Evolutionary conservation across 2,797 vertebrate genomes (phyloP).

Genomic region (Discoglossus pictus): DNA sequence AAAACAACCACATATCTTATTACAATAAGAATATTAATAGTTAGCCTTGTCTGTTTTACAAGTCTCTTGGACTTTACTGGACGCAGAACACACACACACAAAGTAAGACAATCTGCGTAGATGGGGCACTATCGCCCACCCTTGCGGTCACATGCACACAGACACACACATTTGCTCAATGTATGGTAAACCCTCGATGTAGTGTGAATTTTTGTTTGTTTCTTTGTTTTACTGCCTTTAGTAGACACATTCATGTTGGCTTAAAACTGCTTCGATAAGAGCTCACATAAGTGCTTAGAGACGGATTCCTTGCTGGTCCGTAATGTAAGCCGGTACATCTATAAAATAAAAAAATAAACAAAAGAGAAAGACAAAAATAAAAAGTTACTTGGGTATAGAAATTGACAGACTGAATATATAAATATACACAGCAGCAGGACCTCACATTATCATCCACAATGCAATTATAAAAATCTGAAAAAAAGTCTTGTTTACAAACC

Average conservation of each 20-base stretch:
- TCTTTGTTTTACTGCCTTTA: constrained; percentile 47
- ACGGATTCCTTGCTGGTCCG: constrained; percentile 91
- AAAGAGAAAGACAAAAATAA: not conserved
- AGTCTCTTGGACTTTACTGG: constrained; percentile 30
- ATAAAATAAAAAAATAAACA: not conserved
- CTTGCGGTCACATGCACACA: constrained; percentile 33
- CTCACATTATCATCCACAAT: too few relatives aligned
- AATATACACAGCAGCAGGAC: too few relatives aligned
- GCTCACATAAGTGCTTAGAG: constrained; percentile 84
- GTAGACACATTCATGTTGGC: constrained; percentile 23
- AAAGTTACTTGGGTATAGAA: too few relatives aligned
- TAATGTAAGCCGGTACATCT: constrained; percentile 92
- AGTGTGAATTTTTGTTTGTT: constrained; percentile 35
- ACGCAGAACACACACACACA: constrained; percentile 29
- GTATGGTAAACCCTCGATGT: constrained; percentile 38
- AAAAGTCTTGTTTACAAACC: too few relatives aligned
- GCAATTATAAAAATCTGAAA: too few relatives aligned
- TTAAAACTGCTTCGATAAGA: constrained; percentile 90
- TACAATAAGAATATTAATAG: constrained; percentile 43
- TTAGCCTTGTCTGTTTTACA: constrained; percentile 37
- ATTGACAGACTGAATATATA: too few relatives aligned
- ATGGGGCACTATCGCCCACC: not conserved
- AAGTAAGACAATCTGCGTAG: constrained; percentile 28
- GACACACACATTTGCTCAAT: constrained; percentile 27
- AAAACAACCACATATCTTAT: constrained; percentile 44